Base-by-base conservation (phyloP, 92 coral and sea anemone species). In the Ricordea florida region DNA sequence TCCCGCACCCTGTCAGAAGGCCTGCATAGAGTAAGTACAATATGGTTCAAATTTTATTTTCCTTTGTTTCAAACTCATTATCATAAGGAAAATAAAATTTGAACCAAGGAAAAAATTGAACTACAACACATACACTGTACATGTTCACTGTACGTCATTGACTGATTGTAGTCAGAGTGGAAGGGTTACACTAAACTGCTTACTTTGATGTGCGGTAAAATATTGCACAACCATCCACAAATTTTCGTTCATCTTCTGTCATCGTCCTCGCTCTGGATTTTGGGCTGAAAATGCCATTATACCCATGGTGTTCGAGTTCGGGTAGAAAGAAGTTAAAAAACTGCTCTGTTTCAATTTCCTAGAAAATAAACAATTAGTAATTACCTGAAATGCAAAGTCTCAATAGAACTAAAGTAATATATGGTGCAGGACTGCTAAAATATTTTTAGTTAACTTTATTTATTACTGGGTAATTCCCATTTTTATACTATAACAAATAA, bases 171-270 rank as follows among this genome's bases (percentile, higher is more conserved):
- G n/a, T n/a, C n/a, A n/a, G n/a, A n/a, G n/a, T n/a, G n/a, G n/a
- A n/a, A n/a, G n/a, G n/a, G n/a, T n/a, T n/a, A n/a, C n/a, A n/a
- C n/a, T n/a, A n/a, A n/a, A n/a, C n/a, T n/a, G n/a, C 93, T 48
- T 76, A 96, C 99, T 90, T 96, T 31, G 99, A 71, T 43, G 94
- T 96, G 55, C 94, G 83, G 62, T 72, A 96, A 72, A 96, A 96
- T 66, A 96, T 93, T 21, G 99, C 99, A 92, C 99, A 96, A 10
- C 99, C 99, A 86, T 96, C 99, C 15, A 96, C 99, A 77, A 92
- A 83, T 90, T 86, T 96, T 43, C 94, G 78, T 38, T 96, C 99
- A 72, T 96, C 99, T 51, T 96, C 99, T 18, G 92, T 64, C 99
- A 96, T 96, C 35, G 99, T 96, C 57, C 99, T 78, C 25, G 99